Evolutionary conservation across 2,888 invertebrate genomes (phyloP), one percentile per base, ranked within the genome.

Genomic region (Chaetogeoica ovagalla): DNA sequence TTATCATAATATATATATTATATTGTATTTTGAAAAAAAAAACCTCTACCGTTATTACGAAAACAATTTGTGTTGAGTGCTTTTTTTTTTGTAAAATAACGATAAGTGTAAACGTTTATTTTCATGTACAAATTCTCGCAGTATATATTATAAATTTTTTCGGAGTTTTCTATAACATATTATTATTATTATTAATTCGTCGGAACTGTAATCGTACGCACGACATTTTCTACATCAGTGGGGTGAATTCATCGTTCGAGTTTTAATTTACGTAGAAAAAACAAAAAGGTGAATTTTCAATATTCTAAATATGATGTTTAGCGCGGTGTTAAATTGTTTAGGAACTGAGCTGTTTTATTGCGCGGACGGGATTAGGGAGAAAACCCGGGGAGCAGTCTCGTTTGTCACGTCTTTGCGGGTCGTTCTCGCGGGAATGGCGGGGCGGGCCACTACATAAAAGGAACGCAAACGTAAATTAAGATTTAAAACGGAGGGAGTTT

Each of bases 401-500:
- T 77, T 77, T 70, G 69, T 77, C 62, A 77, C 77, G 77, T 69
- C n/a, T 59, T 17, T 6, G 17, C 6, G 77, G 69, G 68, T 69
- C 19, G 52, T 70, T 70, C 77, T 52, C 77, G 11, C 23, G 69
- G 62, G 77, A 77, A 62, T 39, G 77, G 60, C 39, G 30, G 2
- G 30, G 30, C 30, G 30, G 77, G 77, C 76, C n/a, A n/a, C n/a
- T 30, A 62, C 60, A 77, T 77, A 70, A 69, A 70, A 70, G 62
- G 62, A 77, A 62, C 69, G 60, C 69, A 37, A n/a, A 52, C 77
- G 62, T 77, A 77, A 77, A 77, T 77, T 77, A 70, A 70, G 77
- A 77, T 69, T 77, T 60, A 37, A 70, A 76, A 69, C 15, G 60
- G 1, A 60, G 43, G 5, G 48, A 21, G 69, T 52, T 69, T 43